Conservation (phyloP, 2,888 invertebrate species). For the Idaea biselata region DNA sequence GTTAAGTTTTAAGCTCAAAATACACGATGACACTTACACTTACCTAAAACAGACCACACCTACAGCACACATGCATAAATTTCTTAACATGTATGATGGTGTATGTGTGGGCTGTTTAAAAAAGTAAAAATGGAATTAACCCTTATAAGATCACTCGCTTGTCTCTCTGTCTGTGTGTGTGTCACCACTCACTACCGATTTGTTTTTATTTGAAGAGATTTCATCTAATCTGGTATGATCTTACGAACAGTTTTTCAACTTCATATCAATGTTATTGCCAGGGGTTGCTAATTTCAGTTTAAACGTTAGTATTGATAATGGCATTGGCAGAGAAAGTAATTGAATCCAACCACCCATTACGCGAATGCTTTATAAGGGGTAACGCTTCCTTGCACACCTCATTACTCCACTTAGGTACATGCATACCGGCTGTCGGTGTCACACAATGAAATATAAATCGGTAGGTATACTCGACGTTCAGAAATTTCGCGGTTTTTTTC, state of each 20-base stretch:
- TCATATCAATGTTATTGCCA: neutral
- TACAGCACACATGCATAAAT: no score
- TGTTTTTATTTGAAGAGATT: neutral
- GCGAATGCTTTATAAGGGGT: conserved; percentile 72
- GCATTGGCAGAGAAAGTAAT: conserved; percentile 69
- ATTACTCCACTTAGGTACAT: conserved; percentile 51
- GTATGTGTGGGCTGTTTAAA: no score
- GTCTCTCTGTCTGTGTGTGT: no score
- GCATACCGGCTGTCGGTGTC: conserved; percentile 58
- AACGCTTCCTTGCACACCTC: conserved; percentile 59
- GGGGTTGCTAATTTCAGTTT: conserved; percentile 9
- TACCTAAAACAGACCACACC: no score
- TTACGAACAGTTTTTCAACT: neutral
- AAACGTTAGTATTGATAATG: conserved; percentile 22
- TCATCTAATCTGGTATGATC: neutral
- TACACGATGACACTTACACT: no score
- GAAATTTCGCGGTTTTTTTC: neutral
- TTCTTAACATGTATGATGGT: no score
- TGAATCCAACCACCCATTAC: conserved; percentile 58
- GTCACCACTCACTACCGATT: no score
- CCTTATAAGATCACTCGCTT: no score
- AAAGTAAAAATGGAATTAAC: no score
- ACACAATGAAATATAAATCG: conserved; percentile 75
- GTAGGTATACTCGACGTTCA: conserved; percentile 53
- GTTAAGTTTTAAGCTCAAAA: no score